Evolutionary conservation across 2,888 invertebrate species (phyloP).

Genomic region (Hololepta plana): DNA sequence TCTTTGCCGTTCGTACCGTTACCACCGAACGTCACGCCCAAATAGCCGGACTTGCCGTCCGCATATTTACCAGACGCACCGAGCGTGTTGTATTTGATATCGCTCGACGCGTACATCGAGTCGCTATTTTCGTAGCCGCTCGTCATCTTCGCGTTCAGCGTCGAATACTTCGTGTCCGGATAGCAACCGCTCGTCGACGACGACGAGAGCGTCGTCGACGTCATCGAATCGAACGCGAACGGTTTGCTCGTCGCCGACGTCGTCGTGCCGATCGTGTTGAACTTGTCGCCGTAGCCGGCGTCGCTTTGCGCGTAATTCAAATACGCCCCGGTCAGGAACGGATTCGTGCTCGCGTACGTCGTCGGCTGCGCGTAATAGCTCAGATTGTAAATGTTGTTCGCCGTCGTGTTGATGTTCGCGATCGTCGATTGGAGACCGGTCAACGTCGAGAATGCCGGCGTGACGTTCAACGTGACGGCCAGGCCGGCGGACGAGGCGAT

Average conservation of each 20-base stretch:
- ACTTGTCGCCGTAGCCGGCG: constrained; percentile 18
- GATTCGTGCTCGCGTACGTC: constrained; percentile 36
- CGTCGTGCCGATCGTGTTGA: constrained; percentile 22
- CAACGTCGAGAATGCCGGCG: constrained; percentile 22
- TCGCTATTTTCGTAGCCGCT: constrained; percentile 16
- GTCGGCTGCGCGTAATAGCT: constrained; percentile 18
- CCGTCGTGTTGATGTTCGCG: constrained; percentile 21
- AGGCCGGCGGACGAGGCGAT: constrained; percentile 41
- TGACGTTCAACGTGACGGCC: constrained; percentile 38
- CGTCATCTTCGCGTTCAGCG: constrained; percentile 14
- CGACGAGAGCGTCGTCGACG: constrained; percentile 3
- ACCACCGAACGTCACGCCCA: constrained; percentile 15
- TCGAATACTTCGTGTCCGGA: constrained; percentile 15
- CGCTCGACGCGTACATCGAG: constrained; percentile 13
- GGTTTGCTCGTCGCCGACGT: constrained; percentile 3
- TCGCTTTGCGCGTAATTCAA: constrained; percentile 21
- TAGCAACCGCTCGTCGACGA: constrained; percentile 4
- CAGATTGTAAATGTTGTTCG: constrained; percentile 18
- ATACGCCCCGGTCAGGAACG: constrained; percentile 34
- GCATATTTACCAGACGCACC: constrained; percentile 15
- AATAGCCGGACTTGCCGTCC: constrained; percentile 18
- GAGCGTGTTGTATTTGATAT: constrained; percentile 17
- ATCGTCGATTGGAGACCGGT: constrained; percentile 21
- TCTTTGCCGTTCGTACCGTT: constrained; percentile 5
- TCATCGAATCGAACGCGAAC: constrained; percentile 5